Evolutionary conservation across 37 sponge, comb jelly and placozoan species (phyloP).

Genomic region (Cliona cf. orientalis): DNA sequence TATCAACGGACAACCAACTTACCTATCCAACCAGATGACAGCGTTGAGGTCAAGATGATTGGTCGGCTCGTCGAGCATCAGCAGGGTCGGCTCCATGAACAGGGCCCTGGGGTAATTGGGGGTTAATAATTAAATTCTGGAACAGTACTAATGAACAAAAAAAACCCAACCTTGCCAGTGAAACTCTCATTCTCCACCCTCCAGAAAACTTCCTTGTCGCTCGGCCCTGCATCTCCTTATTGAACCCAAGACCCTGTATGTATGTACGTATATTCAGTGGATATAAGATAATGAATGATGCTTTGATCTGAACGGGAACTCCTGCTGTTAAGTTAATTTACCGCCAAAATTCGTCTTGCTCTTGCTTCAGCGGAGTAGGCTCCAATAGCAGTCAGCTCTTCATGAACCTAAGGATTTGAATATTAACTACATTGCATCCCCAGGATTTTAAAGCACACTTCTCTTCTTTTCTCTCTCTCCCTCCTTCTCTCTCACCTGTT

Average conservation of each 20-base stretch:
- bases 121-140: no score
- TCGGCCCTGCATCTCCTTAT: conserved; percentile 94
- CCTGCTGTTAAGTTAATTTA: conserved; percentile 17
- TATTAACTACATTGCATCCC: not conserved
- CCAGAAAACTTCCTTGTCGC: conserved; percentile 94
- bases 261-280: not conserved
- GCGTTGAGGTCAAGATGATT: conserved; percentile 99
- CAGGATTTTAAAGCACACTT: not conserved
- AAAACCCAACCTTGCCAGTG: conserved; percentile 86
- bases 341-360: conserved; percentile 93
- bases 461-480: not conserved
- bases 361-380: conserved; percentile 91
- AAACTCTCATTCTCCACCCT: conserved; percentile 99
- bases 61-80: conserved; percentile 98
- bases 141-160: no score
- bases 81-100: conserved; percentile 97
- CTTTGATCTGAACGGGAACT: not conserved
- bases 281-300: no score
- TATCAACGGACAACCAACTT: not conserved
- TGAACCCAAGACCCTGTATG: conserved; percentile 91
- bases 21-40: conserved; percentile 99
- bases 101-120: no score
- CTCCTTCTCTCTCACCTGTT: conserved; percentile 19
- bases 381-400: conserved; percentile 93
- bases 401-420: conserved; percentile 58